Percentiles rank a stretch among this genome's conserved stretches.
phyloP scores from a whole-genome alignment of 2,113 vertebrate species.

The Oryzias curvinotus region DNA sequence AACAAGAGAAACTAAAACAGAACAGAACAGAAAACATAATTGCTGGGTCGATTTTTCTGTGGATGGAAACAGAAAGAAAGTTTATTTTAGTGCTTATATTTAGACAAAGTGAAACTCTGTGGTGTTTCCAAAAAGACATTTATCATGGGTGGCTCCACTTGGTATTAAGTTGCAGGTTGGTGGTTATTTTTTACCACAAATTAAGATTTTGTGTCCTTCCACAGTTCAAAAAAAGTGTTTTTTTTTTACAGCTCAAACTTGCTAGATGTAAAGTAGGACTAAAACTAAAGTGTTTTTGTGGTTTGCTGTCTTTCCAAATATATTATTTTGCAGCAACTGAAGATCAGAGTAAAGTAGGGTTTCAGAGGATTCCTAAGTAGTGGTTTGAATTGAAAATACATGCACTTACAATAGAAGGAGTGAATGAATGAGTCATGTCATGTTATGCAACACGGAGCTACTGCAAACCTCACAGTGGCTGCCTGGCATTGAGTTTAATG shows the following conservation, averaged over 20 bases:
- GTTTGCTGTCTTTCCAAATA: no score
- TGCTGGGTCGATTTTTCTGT: constrained; percentile 26
- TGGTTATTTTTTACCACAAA: not conserved
- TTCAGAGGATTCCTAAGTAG: not conserved
- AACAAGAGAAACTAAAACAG: not conserved
- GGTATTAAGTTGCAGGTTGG: constrained; percentile 1
- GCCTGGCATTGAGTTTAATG: not conserved
- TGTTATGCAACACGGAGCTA: constrained; percentile 45
- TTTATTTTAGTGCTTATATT: constrained; percentile 29
- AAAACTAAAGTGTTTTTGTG: no score
- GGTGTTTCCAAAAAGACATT: not conserved
- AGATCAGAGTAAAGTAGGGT: not conserved
- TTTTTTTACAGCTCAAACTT: no score
- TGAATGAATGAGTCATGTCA: constrained; percentile 34
- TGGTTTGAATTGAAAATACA: constrained; percentile 28
- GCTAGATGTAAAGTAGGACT: no score
- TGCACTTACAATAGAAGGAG: constrained; percentile 8
- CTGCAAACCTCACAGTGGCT: constrained; percentile 41
- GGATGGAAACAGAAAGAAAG: constrained; percentile 33
- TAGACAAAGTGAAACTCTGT: not conserved
- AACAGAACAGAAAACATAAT: constrained; percentile 27
- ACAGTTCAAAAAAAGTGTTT: no score
- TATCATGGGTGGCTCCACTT: constrained; percentile 29
- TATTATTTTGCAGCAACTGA: no score
- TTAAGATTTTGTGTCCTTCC: not conserved